Evolutionary conservation across 2,113 vertebrate genomes (phyloP), one percentile per base, ranked within the genome.

Genomic region (Patagioenas fasciata): DNA sequence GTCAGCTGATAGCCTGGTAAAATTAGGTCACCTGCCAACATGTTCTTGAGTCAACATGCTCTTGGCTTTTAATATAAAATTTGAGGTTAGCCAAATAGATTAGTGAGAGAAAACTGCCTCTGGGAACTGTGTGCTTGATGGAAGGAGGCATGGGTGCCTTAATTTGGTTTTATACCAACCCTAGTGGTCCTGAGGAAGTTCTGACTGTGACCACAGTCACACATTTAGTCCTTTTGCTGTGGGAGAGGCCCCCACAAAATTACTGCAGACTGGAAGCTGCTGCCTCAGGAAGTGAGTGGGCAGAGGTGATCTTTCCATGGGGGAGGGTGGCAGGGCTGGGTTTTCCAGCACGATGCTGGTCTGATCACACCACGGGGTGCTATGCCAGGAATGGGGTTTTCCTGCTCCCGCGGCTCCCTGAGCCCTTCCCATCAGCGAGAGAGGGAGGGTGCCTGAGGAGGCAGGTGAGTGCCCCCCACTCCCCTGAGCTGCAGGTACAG

Each of bases 21-120:
- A 92, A 92, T 89, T 81, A 79, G 89, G 91, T 95, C 93, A 92
- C 38, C 53, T 81, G 86, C 83, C 86, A 93, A 74, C 26, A 40
- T 29, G 23, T 65, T 93, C 73, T 71, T 86, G 81, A 91, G 62
- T 91, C 81, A 92, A 86, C 85, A 57, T 53, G 56, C 69, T 80
- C 47, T 74, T 95, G 73, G 65, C 75, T 93, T 93, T 95, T 87
- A 92, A 61, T 1, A 0, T 84, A 64, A 67, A 70, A 86, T 71
- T 67, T 88, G 51, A 84, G 72, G 56, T 85, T 90, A 92, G n/a
- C 67, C 81, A 87, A 87, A 96, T 53, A 85, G 73, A 79, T 89
- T 61, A 81, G 64, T 38, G 51, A 86, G 60, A 73, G 69, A 88
- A 93, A 93, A 29, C 71, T 42, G 25, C 31, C 47, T 78, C 88